Conservation (phyloP, 2,888 invertebrate species). For the Andrena minutula region DNA sequence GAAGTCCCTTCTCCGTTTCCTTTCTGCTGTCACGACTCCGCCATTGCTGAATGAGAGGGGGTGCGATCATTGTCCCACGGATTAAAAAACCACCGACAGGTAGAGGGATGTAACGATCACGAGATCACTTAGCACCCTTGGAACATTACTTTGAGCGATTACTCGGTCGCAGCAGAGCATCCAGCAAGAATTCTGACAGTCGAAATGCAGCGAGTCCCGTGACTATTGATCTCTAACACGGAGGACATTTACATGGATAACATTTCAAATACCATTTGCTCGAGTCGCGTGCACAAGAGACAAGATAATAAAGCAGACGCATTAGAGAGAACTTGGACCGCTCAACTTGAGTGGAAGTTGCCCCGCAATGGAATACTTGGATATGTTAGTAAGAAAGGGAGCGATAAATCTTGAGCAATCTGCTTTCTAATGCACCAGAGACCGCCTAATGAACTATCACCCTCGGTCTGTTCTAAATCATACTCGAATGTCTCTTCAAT, state of each 20-base stretch:
- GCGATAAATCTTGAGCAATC: not conserved
- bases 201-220: not conserved
- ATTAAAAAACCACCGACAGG: constrained; percentile 12
- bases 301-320: not conserved
- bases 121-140: not conserved
- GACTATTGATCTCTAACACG: not conserved
- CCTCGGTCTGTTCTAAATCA: not conserved
- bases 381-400: not conserved
- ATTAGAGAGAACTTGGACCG: not conserved
- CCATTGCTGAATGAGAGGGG: constrained; percentile 11
- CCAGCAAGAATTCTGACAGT: not conserved
- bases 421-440: too few species aligned
- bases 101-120: constrained; percentile 1
- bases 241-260: too few species aligned
- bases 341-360: not conserved
- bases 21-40: constrained; percentile 18
- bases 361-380: not conserved
- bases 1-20: constrained; percentile 43
- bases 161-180: not conserved
- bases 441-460: not conserved
- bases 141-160: not conserved
- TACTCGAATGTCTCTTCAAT: not conserved
- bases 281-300: not conserved
- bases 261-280: not conserved
- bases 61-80: not conserved